These are phyloP conservation scores for Macaria notata DNA, from an alignment of 2,888 invertebrate species.

Conservation along the genomic window DNA sequence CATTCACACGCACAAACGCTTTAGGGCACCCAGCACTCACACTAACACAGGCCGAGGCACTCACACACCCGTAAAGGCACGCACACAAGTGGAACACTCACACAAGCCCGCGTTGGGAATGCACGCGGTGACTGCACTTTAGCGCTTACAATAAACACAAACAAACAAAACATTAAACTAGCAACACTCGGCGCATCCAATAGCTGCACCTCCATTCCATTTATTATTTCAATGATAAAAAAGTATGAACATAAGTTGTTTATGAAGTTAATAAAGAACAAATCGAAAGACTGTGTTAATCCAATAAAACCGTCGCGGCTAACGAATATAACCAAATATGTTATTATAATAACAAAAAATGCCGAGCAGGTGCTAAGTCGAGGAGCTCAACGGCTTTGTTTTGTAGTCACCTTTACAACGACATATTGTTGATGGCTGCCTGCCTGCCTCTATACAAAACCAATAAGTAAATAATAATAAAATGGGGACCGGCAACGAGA, in stretches of 20 bases:
- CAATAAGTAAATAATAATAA: conserved; percentile 78
- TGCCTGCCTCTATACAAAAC: conserved; percentile 73
- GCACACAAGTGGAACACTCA: conserved; percentile 57
- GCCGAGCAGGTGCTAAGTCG: conserved; percentile 73
- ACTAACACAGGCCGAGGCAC: conserved; percentile 50
- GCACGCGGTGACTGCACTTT: conserved; percentile 82
- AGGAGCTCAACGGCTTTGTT: conserved; percentile 74
- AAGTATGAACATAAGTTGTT: not conserved
- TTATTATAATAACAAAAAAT: conserved; percentile 45
- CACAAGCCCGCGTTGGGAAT: conserved; percentile 68
- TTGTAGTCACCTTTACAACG: conserved; percentile 78
- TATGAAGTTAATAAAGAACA: not conserved
- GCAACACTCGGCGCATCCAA: conserved; percentile 60
- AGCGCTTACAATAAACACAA: conserved; percentile 80
- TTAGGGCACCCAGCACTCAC: conserved; percentile 68
- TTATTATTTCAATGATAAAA: conserved; percentile 24
- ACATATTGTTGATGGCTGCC: conserved; percentile 77
- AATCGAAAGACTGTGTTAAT: conserved; percentile 1
- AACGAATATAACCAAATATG: conserved; percentile 14
- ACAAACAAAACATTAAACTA: conserved; percentile 78
- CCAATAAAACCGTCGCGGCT: conserved; percentile 6
- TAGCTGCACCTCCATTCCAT: conserved; percentile 44
- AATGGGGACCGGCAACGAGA: conserved; percentile 65
- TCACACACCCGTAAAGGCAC: conserved; percentile 55
- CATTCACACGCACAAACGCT: conserved; percentile 81